Evolutionary conservation across 1,140 invertebrate species (phyloP).

Genomic region (Neelides sp.): DNA sequence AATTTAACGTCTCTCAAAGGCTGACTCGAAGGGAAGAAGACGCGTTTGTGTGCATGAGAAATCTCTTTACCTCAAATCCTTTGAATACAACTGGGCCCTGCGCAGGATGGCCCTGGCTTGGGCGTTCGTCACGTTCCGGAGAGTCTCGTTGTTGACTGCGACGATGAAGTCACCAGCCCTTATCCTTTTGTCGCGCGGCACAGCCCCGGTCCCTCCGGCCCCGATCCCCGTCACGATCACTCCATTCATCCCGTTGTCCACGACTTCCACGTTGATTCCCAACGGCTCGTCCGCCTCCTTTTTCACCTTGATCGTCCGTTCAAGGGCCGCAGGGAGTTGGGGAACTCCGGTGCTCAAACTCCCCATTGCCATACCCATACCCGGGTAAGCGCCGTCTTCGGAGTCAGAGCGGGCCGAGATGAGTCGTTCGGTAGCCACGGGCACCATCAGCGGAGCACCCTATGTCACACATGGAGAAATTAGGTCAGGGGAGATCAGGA

Average conservation of each 20-base stretch:
- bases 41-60: conserved; percentile 6
- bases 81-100: conserved; percentile 42
- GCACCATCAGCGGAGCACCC: conserved; percentile 30
- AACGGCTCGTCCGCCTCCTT: conserved; percentile 46
- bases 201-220: conserved; percentile 43
- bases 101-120: conserved; percentile 51
- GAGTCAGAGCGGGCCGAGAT: conserved; percentile 20
- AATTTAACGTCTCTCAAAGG: too few relatives aligned
- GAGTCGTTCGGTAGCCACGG: conserved; percentile 35
- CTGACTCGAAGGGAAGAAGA: too few relatives aligned
- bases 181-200: conserved; percentile 46
- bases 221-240: conserved; percentile 44
- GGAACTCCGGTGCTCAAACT: conserved; percentile 10
- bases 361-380: not conserved
- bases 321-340: conserved; percentile 44
- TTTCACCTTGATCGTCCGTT: conserved; percentile 45
- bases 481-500: conserved; percentile 6
- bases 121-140: conserved; percentile 47
- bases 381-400: not conserved
- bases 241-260: conserved; percentile 51
- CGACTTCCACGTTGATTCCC: conserved; percentile 45
- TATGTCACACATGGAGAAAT: conserved; percentile 10
- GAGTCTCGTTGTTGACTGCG: conserved; percentile 50
- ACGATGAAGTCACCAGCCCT: conserved; percentile 40
- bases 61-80: conserved; percentile 34